These are phyloP conservation scores for Drosophila formosana DNA, from an alignment of 2,888 invertebrate species.

Conservation along the genomic window DNA sequence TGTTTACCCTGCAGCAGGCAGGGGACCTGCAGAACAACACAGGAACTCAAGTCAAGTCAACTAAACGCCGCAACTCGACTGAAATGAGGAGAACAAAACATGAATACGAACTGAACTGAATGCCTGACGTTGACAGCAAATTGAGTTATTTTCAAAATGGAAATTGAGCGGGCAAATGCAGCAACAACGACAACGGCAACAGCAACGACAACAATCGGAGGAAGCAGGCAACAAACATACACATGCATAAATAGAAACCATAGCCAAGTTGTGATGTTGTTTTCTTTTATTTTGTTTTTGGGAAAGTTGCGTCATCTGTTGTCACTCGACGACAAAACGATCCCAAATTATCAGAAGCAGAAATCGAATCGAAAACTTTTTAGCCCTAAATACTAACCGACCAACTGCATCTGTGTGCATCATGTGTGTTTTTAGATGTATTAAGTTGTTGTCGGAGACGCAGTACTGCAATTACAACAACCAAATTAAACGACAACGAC, in stretches of 20 bases:
- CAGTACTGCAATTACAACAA: slow-evolving; percentile 39
- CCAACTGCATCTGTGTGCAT: not conserved
- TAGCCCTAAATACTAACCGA: slow-evolving; percentile 2
- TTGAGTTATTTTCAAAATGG: slow-evolving; percentile 57
- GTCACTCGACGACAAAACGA: slow-evolving; percentile 45
- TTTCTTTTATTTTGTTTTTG: slow-evolving; percentile 14
- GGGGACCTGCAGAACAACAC: not conserved
- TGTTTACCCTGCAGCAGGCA: slow-evolving; percentile 16
- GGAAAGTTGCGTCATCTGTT: slow-evolving; percentile 55
- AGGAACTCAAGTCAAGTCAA: slow-evolving; percentile 5
- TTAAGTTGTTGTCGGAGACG: slow-evolving; percentile 20
- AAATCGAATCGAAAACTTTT: slow-evolving; percentile 29
- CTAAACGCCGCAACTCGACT: no score
- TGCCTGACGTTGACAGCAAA: slow-evolving; percentile 49
- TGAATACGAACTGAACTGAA: slow-evolving; percentile 3
- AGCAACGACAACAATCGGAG: slow-evolving; percentile 13
- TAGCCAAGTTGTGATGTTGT: slow-evolving; percentile 28
- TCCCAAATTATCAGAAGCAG: slow-evolving; percentile 27
- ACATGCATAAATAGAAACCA: slow-evolving; percentile 41
- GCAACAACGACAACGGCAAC: slow-evolving; percentile 16
- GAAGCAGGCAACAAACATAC: slow-evolving; percentile 12
- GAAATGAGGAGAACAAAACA: slow-evolving; percentile 11
- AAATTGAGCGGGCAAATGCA: slow-evolving; percentile 42
- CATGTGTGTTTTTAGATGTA: not conserved
- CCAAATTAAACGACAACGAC: not conserved